Percentiles rank a stretch among this genome's conserved stretches.
phyloP scores from a whole-genome alignment of 2,888 invertebrate genomes.

The Gari tellinella region DNA sequence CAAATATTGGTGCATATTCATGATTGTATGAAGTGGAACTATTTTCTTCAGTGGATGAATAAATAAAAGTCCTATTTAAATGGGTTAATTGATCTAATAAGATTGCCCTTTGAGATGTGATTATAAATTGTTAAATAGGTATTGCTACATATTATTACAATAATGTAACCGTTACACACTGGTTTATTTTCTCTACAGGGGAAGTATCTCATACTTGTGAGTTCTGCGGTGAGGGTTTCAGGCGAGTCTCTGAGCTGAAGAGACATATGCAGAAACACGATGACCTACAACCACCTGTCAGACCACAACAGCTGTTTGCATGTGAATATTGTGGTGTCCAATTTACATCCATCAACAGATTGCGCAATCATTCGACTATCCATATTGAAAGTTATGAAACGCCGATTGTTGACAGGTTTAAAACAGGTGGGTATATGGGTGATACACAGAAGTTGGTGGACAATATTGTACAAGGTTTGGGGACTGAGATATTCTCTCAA shows the following conservation, averaged over 20 bases:
- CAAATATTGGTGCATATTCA: too few species aligned
- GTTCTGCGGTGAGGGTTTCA: conserved; percentile 52
- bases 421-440: conserved; percentile 1
- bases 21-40: too few species aligned
- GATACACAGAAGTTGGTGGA: conserved; percentile 32
- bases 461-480: conserved; percentile 35
- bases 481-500: background rate
- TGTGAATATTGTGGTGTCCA: conserved; percentile 39
- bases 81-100: too few species aligned
- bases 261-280: conserved; percentile 44
- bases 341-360: conserved; percentile 31
- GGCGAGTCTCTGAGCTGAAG: conserved; percentile 52
- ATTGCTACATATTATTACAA: too few species aligned
- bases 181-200: conserved; percentile 27
- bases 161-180: background rate
- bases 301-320: background rate
- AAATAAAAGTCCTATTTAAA: too few species aligned
- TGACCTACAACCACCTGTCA: background rate
- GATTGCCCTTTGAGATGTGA: too few species aligned
- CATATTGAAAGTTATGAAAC: conserved; percentile 16
- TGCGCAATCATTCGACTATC: conserved; percentile 31
- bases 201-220: conserved; percentile 54
- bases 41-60: too few species aligned
- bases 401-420: background rate
- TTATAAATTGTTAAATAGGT: too few species aligned